Base-by-base conservation (phyloP, 2,888 invertebrate species). In the Octodonta nipae region DNA sequence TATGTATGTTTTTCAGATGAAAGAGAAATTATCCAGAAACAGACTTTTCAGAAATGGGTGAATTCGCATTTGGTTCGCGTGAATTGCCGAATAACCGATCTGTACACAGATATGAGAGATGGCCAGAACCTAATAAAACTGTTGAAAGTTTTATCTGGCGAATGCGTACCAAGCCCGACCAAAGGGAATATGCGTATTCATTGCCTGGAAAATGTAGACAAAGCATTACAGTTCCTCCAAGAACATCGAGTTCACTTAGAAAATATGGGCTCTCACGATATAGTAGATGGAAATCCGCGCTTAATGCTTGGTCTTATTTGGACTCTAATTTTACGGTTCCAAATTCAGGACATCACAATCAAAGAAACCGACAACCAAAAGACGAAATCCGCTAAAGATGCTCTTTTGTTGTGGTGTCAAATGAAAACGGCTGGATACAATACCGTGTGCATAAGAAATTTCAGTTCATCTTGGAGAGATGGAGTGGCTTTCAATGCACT, bases 41-140 rank as follows among this genome's bases (percentile, higher is more conserved):
- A 99, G 66, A 99, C 98, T 38, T 99, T 99, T 68, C 92, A 92
- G 63, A 99, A 99, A 86, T 99, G 98, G 98, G 96, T 99, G 48
- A 98, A 98, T 66, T 98, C 96, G 24, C 98, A 99, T 66, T 70
- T 99, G 58, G 88, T 93, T 44, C 82, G 96, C 41, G 93, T 96
- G 49, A 91, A 89, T 55, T 82, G 85, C 64, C 86, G 93, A 56
- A 95, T 98, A 59, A 79, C 82, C 56, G 98, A 99, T 67, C 74
- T 99, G 35, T 98, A 98, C 66, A 80, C 88, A 51, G 98, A 99
- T 66, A 78, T 99, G 65, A 72, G 98, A 45, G 98, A 99, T 65
- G 98, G 98, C 56, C 96, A 96, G 67, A 92, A 89, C 78, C 75
- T 99, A 50, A 87, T 99, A 60, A 92, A 93, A 63, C 75, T 99